Conservation (phyloP, 2,113 vertebrate species). For the Struthidea cinerea region DNA sequence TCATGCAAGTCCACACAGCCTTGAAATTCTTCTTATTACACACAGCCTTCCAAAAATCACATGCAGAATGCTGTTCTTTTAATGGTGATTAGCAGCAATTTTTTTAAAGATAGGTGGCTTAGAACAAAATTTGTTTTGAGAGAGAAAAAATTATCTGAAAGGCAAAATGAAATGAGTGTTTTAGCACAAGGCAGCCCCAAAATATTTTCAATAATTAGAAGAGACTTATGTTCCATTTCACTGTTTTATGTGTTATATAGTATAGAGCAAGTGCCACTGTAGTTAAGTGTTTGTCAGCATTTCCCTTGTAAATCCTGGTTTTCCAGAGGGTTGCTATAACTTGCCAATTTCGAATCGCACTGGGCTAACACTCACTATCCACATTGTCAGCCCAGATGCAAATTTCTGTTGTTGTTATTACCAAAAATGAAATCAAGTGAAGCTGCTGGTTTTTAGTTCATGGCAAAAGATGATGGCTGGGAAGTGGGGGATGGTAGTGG, state of each 20-base stretch:
- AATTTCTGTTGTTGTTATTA: constrained; percentile 58
- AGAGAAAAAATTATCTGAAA: background rate
- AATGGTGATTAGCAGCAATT: background rate
- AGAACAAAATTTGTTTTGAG: background rate
- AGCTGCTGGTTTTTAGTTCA: constrained; percentile 44
- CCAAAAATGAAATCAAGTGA: constrained; percentile 66
- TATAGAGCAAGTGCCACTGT: constrained; percentile 14
- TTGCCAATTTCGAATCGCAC: constrained; percentile 49
- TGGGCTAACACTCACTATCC: constrained; percentile 26
- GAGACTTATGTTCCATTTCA: constrained; percentile 34
- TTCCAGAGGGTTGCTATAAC: constrained; percentile 36
- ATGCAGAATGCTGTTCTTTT: background rate
- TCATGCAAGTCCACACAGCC: constrained; percentile 23
- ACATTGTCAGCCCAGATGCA: constrained; percentile 51
- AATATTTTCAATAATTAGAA: constrained; percentile 54
- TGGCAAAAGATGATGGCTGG: background rate
- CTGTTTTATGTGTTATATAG: constrained; percentile 5
- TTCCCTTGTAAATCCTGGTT: constrained; percentile 38
- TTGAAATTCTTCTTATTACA: constrained; percentile 34
- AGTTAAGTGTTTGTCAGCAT: constrained; percentile 54
- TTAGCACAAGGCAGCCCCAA: constrained; percentile 1
- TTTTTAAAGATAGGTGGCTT: constrained; percentile 21
- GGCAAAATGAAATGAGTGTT: background rate
- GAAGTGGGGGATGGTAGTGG: background rate
- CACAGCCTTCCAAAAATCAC: background rate